A percentile compares a stretch with the other conserved stretches of the same genome.
These are phyloP conservation scores for Poicephalus meyeri DNA, from an alignment of 2,113 vertebrate genomes.

Conservation along the genomic window DNA sequence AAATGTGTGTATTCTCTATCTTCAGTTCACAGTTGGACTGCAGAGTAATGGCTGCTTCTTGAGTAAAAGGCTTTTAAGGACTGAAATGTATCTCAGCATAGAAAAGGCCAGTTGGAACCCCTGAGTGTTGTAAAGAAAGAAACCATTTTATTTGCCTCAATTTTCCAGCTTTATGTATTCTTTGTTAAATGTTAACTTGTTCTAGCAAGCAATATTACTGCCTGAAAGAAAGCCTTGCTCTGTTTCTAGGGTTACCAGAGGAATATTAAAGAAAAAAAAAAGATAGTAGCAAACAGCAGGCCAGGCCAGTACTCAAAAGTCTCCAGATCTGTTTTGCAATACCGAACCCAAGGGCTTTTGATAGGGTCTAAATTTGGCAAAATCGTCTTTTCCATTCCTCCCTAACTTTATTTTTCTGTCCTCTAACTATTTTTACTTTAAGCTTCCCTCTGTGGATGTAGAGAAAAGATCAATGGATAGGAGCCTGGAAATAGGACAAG, in stretches of 20 bases:
- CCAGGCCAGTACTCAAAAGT: neutral
- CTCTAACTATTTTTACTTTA: slow-evolving; percentile 50
- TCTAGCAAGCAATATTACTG: neutral
- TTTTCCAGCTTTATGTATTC: neutral
- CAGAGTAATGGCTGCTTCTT: neutral
- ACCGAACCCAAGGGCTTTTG: slow-evolving; percentile 8
- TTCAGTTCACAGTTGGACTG: neutral
- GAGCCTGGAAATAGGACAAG: slow-evolving; percentile 18
- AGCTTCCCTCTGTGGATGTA: neutral
- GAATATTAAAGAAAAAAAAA: neutral
- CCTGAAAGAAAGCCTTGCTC: neutral
- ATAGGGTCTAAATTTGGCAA: slow-evolving; percentile 39
- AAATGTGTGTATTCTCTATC: neutral
- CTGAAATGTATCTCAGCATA: neutral
- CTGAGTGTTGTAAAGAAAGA: neutral
- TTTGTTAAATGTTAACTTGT: neutral
- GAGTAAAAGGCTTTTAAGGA: neutral
- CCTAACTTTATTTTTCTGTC: slow-evolving; percentile 24
- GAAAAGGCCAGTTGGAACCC: neutral
- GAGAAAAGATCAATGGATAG: neutral
- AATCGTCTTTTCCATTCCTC: slow-evolving; percentile 40
- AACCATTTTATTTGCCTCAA: neutral
- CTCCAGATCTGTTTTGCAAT: slow-evolving; percentile 36
- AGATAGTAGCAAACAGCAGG: neutral
- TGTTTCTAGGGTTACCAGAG: slow-evolving; percentile 3